Evolutionary conservation across 2,888 invertebrate genomes (phyloP).

Genomic region (Lottia scabra): DNA sequence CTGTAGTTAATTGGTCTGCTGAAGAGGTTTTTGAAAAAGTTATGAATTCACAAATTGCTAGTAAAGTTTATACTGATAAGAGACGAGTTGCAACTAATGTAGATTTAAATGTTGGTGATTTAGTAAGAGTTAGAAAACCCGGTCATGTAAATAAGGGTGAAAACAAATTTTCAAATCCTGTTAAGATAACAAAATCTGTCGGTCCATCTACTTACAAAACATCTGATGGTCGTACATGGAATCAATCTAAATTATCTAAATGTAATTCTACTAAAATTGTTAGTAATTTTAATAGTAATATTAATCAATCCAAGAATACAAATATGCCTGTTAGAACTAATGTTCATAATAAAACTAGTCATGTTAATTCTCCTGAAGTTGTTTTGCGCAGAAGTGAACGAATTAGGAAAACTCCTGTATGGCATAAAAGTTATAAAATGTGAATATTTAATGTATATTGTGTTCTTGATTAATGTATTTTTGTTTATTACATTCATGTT

Average conservation of each 20-base stretch:
- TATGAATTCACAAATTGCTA: not conserved
- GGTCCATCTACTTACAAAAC: not conserved
- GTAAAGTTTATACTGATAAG: not conserved
- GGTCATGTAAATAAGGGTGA: not conserved
- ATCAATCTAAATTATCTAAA: not conserved
- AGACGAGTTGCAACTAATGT: not conserved
- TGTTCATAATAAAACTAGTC: too few relatives aligned
- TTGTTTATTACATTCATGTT: too few relatives aligned
- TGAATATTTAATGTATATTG: too few relatives aligned
- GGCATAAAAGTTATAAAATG: too few relatives aligned
- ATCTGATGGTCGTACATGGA: not conserved
- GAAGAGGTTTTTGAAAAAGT: not conserved
- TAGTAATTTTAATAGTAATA: too few relatives aligned
- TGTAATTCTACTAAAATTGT: too few relatives aligned
- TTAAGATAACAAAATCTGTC: not conserved
- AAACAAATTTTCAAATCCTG: not conserved
- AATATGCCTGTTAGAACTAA: too few relatives aligned
- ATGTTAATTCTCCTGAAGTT: too few relatives aligned
- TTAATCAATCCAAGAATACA: too few relatives aligned
- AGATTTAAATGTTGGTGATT: not conserved
- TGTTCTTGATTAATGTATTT: too few relatives aligned
- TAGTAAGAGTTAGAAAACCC: not conserved
- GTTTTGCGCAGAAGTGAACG: too few relatives aligned
- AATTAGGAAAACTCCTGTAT: too few relatives aligned
- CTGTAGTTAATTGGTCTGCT: not conserved